Evolutionary conservation across 2,888 invertebrate species (phyloP), one percentile per base, ranked within the genome.

Genomic region (Zaprionus lineosus): DNA sequence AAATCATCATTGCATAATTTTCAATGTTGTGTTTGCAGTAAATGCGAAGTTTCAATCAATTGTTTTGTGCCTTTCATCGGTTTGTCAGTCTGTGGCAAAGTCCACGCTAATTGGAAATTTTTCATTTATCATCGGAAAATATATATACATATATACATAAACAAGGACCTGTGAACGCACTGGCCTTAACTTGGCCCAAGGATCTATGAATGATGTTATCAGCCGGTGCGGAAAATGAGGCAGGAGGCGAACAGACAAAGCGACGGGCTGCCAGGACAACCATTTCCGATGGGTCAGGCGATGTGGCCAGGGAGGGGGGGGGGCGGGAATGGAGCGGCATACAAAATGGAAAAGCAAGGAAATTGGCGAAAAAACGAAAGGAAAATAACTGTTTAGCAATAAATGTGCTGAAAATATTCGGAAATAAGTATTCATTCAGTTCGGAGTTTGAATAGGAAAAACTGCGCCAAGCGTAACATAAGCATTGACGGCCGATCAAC

Each of bases 341-440:
- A n/a, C n/a, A n/a, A n/a, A n/a, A n/a, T n/a, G n/a, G n/a, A n/a
- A n/a, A n/a, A n/a, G n/a, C n/a, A n/a, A n/a, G n/a, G n/a, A n/a
- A n/a, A n/a, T n/a, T 34, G 58, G 31, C 15, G 47, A 40, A 41
- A 41, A 28, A n/a, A 19, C 4, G n/a, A 9, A 19, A n/a, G n/a
- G n/a, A n/a, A n/a, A n/a, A n/a, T n/a, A 58, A 37, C 51, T 76
- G 74, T 66, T 68, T 76, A 72, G 61, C 70, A 62, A 74, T 77
- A 69, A 77, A 74, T 76, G 71, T 55, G 66, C 44, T 55, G 61
- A 62, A 74, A 71, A 78, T 78, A 65, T 77, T 65, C 76, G 85
- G 79, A 78, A 79, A 78, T 84, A 67, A 71, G 67, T 64, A 53
- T 53, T 81, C 65, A 61, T 73, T 74, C 65, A 70, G 33, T 63